A percentile compares a stretch with the other conserved stretches of the same genome.
Conservation (phyloP, 2,113 vertebrate genomes). For the Catharus bicknelli region DNA sequence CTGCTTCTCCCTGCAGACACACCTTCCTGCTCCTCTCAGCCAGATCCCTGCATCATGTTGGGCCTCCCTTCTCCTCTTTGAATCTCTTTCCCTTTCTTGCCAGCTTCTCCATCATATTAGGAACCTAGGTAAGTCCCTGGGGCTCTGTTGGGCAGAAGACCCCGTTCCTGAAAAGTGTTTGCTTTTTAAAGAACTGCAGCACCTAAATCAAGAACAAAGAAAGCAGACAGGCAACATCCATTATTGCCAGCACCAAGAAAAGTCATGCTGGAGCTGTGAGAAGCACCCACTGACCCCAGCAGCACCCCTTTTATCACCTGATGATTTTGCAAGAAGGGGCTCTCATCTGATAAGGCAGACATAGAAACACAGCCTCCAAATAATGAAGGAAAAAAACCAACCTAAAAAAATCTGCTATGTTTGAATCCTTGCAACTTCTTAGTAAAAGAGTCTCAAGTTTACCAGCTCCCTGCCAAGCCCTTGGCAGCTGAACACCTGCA, state of each 20-base stretch:
- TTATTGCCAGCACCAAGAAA: neutral
- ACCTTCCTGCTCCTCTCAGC: neutral
- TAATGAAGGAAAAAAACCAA: fast-evolving
- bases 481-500: conserved; percentile 18
- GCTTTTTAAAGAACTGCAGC: neutral
- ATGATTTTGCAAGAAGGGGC: neutral
- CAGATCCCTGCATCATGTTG: neutral
- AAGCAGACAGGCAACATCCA: neutral
- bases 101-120: fast-evolving
- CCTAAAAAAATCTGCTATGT: neutral
- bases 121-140: neutral
- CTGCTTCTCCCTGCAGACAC: neutral
- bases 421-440: neutral
- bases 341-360: neutral
- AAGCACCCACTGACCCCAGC: neutral
- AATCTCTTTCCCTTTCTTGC: neutral
- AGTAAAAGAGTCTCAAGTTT: neutral
- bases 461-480: neutral
- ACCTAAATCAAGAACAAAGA: neutral
- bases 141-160: neutral
- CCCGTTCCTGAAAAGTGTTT: fast-evolving
- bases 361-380: neutral
- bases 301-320: neutral
- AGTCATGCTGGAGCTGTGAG: neutral
- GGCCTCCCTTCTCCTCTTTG: neutral